phyloP scores from a whole-genome alignment of 2,888 invertebrate genomes.

The Himalopsyche anomala region DNA sequence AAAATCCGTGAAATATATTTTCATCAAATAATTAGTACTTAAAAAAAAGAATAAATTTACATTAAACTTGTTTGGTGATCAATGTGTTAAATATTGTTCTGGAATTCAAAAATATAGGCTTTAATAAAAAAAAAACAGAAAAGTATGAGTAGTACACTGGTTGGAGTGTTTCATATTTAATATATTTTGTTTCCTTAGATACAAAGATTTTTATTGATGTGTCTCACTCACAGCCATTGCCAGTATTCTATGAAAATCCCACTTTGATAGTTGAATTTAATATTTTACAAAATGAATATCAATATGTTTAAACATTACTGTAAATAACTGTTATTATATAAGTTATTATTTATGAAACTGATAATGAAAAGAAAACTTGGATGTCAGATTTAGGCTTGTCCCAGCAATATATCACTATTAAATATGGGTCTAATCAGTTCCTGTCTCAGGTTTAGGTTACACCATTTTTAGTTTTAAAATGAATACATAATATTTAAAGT shows the following conservation, averaged over 20 bases:
- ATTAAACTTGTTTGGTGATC: too few relatives aligned
- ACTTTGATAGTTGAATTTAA: constrained; percentile 22
- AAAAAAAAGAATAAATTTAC: too few relatives aligned
- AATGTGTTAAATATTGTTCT: too few relatives aligned
- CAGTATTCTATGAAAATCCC: background rate
- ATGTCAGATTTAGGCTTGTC: background rate
- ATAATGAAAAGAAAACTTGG: background rate
- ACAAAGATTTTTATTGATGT: background rate
- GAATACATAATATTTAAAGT: background rate
- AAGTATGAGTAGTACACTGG: too few relatives aligned
- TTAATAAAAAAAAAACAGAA: too few relatives aligned
- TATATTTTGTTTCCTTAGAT: too few relatives aligned
- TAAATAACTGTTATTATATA: constrained; percentile 39
- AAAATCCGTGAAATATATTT: too few relatives aligned
- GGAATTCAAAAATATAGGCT: too few relatives aligned
- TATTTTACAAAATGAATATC: constrained; percentile 33
- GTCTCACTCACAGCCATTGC: background rate
- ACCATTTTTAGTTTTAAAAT: background rate
- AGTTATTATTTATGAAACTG: constrained; percentile 15
- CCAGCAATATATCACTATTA: constrained; percentile 8
- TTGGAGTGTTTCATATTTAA: too few relatives aligned
- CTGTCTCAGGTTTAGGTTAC: background rate
- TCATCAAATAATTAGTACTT: too few relatives aligned
- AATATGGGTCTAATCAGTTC: constrained; percentile 2
- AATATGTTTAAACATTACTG: constrained; percentile 29